A percentile compares a stretch with the other conserved stretches of the same genome.
These are phyloP conservation scores for Cyclura pinguis DNA, from an alignment of 2,797 vertebrate genomes.

Conservation along the genomic window DNA sequence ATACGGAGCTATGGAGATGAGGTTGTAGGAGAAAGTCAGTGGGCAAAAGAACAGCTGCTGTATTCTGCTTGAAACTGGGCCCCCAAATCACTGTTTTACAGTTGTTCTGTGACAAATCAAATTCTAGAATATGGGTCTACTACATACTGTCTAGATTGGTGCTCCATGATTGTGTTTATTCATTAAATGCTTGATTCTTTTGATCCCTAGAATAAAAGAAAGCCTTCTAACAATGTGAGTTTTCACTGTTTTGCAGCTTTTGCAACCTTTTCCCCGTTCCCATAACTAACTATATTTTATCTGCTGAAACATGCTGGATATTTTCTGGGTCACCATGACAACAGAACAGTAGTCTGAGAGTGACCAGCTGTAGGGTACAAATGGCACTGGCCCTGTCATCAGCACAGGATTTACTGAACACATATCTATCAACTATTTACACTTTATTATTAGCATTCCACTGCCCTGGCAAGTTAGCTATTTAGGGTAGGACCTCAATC, in stretches of 20 bases:
- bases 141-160: neutral
- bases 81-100: neutral
- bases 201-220: neutral
- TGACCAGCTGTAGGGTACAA: neutral
- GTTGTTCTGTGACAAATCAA: neutral
- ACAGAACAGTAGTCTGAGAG: neutral
- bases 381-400: accelerated
- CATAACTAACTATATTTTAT: neutral
- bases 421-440: slow-evolving; percentile 25
- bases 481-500: neutral
- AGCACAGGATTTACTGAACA: neutral
- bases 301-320: neutral
- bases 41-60: neutral
- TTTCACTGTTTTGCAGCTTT: neutral
- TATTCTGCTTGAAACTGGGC: neutral
- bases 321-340: slow-evolving; percentile 24
- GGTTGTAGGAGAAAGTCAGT: neutral
- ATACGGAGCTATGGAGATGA: neutral
- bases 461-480: neutral
- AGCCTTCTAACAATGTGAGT: neutral
- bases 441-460: neutral
- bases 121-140: neutral
- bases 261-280: neutral
- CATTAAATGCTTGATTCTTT: neutral
- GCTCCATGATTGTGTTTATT: neutral